phyloP scores from a whole-genome alignment of 2,113 vertebrate genomes.

The Heterotilapia buettikoferi region DNA sequence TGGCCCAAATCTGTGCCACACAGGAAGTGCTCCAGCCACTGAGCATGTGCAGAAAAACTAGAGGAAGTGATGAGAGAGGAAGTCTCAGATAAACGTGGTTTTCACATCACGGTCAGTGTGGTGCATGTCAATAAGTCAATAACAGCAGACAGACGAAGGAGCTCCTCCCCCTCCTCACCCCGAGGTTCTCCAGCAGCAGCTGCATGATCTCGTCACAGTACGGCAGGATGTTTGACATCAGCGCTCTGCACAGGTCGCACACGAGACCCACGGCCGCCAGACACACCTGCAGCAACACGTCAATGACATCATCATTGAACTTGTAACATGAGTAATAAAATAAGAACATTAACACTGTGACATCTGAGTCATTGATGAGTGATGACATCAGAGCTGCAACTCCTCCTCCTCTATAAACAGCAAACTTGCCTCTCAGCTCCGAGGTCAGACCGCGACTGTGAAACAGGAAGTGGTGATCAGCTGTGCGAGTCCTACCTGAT shows the following conservation, averaged over 20 bases:
- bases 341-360: neutral
- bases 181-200: conserved; percentile 93
- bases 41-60: neutral
- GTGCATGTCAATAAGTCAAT: neutral
- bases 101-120: neutral
- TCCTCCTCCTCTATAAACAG: neutral
- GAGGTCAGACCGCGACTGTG: neutral
- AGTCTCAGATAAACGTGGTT: neutral
- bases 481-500: conserved; percentile 77
- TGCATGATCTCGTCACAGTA: conserved; percentile 98
- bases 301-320: neutral
- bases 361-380: neutral
- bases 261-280: conserved; percentile 93
- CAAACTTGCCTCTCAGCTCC: neutral
- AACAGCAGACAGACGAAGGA: neutral
- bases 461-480: neutral
- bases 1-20: neutral
- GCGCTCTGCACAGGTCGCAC: conserved; percentile 90
- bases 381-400: neutral
- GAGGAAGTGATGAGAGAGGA: neutral
- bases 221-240: conserved; percentile 92
- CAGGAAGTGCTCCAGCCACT: neutral
- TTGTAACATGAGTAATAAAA: neutral
- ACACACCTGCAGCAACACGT: conserved; percentile 81
- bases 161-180: conserved; percentile 75